Base-by-base conservation (phyloP, 2,797 vertebrate genomes). In the Rhadinocentrus ornatus region DNA sequence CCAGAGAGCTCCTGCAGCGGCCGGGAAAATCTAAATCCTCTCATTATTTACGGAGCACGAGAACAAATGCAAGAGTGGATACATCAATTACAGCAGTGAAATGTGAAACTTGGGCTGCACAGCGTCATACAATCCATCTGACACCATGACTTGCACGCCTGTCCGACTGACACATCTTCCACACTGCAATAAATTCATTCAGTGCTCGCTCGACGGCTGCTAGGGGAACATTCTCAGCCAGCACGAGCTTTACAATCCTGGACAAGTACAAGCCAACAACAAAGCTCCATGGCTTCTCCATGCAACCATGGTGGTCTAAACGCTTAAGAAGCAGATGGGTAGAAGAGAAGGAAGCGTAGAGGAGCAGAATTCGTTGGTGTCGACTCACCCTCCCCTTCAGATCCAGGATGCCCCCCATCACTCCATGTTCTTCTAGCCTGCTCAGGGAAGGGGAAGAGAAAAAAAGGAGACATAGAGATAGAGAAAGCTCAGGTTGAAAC, bases 331-430 rank as follows among this genome's bases (percentile, higher is more conserved):
- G 71, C 85, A 85, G 79, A 86, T 78, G 76, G 83, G 73, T 73
- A 81, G 82, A 71, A 58, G 80, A 83, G 73, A 84, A 71, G 82
- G 80, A 85, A 87, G 76, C 55, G 50, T 39, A 71, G 82, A 86
- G 82, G 79, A 80, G 86, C 75, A 86, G 79, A 50, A 41, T 75
- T 76, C 34, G 75, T 57, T 60, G 78, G 78, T 77, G 81, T 87
- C 57, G 67, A 90, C 90, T 91, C 90, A 90, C 90, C 91, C 88
- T 79, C 82, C 86, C 81, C 62, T 74, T 72, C 35, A 71, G 83
- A 88, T 88, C 86, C 88, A 77, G 84, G 84, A 89, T 83, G 83
- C 83, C 85, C 72, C 52, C 75, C 57, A 60, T 66, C 29, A 66
- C 80, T 74, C 65, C 66, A 66, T 69, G 68, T 82, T 84, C 87